A percentile compares a stretch with the other conserved stretches of the same genome.
Conservation (phyloP, 2,113 vertebrate genomes). For the Rhabdomys dilectus region DNA sequence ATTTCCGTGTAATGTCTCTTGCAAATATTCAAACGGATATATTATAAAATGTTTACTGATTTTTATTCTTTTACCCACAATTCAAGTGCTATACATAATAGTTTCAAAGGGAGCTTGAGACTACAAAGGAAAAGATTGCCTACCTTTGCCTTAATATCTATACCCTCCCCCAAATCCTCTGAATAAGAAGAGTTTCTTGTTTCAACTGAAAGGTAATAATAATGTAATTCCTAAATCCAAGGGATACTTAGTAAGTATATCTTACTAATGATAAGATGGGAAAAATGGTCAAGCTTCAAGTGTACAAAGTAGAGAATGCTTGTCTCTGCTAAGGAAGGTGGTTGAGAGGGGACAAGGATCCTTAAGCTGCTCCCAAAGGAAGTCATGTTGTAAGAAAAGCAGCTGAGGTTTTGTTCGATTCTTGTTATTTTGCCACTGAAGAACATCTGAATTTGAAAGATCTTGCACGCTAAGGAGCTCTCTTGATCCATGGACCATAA, state of each 20-base stretch:
- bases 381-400: not conserved
- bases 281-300: slow-evolving; percentile 14
- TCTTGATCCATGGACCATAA: slow-evolving; percentile 66
- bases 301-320: slow-evolving; percentile 16
- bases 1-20: not conserved
- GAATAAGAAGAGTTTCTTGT: slow-evolving; percentile 22
- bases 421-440: slow-evolving; percentile 47
- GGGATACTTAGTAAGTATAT: not conserved
- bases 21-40: slow-evolving; percentile 7
- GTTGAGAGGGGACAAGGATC: not conserved
- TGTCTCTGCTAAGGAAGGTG: not conserved
- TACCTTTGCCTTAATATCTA: slow-evolving; percentile 18
- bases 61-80: slow-evolving; percentile 47
- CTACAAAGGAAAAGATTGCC: not conserved
- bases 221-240: not conserved
- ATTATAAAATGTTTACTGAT: slow-evolving; percentile 32
- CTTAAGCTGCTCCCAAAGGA: not conserved
- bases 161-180: not conserved
- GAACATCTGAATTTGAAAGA: slow-evolving; percentile 62
- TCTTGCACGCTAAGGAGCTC: slow-evolving; percentile 29
- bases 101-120: slow-evolving; percentile 19
- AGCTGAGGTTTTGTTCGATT: not conserved
- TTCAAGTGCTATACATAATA: not conserved
- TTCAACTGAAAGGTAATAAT: slow-evolving; percentile 31
- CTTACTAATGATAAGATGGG: not conserved